Evolutionary conservation across 1,140 invertebrate species (phyloP), one percentile per base, ranked within the genome.

Genomic region (Caenorhabditis inopinata): DNA sequence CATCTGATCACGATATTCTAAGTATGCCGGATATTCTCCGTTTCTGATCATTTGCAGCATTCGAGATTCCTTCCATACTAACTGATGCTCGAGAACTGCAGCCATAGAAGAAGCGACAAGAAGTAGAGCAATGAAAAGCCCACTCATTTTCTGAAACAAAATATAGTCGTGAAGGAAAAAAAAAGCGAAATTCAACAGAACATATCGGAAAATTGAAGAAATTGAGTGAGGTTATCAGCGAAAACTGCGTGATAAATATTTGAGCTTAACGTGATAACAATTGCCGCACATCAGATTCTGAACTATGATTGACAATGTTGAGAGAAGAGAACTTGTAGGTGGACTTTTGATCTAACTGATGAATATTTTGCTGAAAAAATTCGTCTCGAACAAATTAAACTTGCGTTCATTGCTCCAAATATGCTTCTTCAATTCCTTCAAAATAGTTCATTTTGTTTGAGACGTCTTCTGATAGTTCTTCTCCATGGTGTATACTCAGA

Each of bases 251-350:
- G 18, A 21, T 51, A 51, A 51, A 11, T 51, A 29, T 38, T 38
- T 38, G 14, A 68, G 32, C 32, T 68, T 29, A 29, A 5, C 51
- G 27, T 38, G 53, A 58, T 58, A 58, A 58, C 53, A 25, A 18
- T 38, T 38, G 32, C 58, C 23, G n/a, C n/a, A 68, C 58, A 68
- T 68, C 58, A 68, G 58, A 68, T 68, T 68, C 35, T 68, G 58
- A 68, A 68, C 58, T 68, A 29, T 68, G 58, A 68, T 68, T n/a
- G n/a, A 29, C 27, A 11, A 9, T 27, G 6, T 53, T 27, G n/a
- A n/a, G n/a, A n/a, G n/a, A n/a, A n/a, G n/a, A n/a, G n/a, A n/a
- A n/a, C n/a, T n/a, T n/a, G n/a, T n/a, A n/a, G n/a, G n/a, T n/a
- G n/a, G n/a, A n/a, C n/a, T n/a, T n/a, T n/a, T n/a, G n/a, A n/a